A percentile compares a stretch with the other conserved stretches of the same genome.
phyloP scores from a whole-genome alignment of 2,888 invertebrate species.

The Morpho achilles region DNA sequence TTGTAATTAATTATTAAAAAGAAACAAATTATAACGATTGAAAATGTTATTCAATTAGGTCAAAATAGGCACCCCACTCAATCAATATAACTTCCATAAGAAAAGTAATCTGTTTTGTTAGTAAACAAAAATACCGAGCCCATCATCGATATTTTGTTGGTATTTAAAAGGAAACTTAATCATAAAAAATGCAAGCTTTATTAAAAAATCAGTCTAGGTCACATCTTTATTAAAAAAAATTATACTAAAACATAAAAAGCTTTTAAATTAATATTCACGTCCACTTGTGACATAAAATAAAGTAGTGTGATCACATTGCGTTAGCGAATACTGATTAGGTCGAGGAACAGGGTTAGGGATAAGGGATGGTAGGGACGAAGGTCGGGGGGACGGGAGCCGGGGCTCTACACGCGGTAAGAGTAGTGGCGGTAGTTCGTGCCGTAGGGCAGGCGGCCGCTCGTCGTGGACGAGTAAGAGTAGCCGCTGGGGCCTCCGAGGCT shows the following conservation, averaged over 20 bases:
- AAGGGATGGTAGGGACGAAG: slow-evolving; percentile 34
- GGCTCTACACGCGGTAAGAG: slow-evolving; percentile 89
- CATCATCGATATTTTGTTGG: slow-evolving; percentile 55
- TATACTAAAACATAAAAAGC: slow-evolving; percentile 58
- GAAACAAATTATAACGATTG: too few relatives aligned
- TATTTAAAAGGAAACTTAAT: slow-evolving; percentile 52
- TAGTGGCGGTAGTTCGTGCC: slow-evolving; percentile 91
- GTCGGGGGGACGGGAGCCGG: slow-evolving; percentile 43
- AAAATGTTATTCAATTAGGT: too few relatives aligned
- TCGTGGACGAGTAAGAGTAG: slow-evolving; percentile 89
- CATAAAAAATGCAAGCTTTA: slow-evolving; percentile 74
- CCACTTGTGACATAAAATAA: slow-evolving; percentile 58
- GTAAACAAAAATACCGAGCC: slow-evolving; percentile 55
- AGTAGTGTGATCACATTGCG: slow-evolving; percentile 70
- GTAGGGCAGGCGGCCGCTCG: slow-evolving; percentile 89
- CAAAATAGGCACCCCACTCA: too few relatives aligned
- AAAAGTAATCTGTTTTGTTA: slow-evolving; percentile 36
- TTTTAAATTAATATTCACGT: slow-evolving; percentile 46
- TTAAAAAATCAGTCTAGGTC: slow-evolving; percentile 75
- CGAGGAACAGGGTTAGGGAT: slow-evolving; percentile 38
- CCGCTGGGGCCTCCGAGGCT: slow-evolving; percentile 88
- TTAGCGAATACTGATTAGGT: slow-evolving; percentile 74
- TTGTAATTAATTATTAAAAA: too few relatives aligned
- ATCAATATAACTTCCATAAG: too few relatives aligned
- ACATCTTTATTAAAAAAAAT: slow-evolving; percentile 51